Evolutionary conservation across 2,797 vertebrate species (phyloP).

Genomic region (Pitangus sulphuratus): DNA sequence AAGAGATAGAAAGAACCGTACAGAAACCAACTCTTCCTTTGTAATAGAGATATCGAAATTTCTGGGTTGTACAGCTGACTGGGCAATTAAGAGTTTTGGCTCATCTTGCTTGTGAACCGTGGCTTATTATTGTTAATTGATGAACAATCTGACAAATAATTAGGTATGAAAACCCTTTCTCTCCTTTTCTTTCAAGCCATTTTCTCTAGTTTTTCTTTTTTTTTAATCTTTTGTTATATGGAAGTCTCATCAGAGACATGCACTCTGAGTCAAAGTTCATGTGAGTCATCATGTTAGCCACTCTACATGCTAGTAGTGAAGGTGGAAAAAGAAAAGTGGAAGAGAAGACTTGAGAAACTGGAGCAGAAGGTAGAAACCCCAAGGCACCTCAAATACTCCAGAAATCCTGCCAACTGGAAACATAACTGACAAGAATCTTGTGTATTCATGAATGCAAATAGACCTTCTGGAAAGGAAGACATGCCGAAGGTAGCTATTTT

Average conservation of each 20-base stretch:
- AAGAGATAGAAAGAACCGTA: neutral
- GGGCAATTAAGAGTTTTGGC: neutral
- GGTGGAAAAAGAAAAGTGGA: neutral
- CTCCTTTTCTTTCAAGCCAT: neutral
- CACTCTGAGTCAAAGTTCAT: neutral
- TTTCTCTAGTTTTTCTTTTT: neutral
- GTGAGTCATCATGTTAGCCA: neutral
- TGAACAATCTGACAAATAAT: neutral
- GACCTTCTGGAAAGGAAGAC: conserved; percentile 19
- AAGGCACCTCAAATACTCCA: neutral
- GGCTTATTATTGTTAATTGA: neutral
- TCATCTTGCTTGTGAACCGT: neutral
- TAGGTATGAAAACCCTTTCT: neutral
- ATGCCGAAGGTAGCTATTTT: neutral
- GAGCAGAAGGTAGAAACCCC: neutral
- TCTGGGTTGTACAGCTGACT: neutral
- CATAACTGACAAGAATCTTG: neutral
- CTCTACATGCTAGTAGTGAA: neutral
- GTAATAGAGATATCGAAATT: neutral
- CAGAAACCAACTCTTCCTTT: neutral
- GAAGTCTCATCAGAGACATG: neutral
- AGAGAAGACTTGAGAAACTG: neutral
- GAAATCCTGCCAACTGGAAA: neutral
- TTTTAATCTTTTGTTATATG: neutral
- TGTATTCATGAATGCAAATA: neutral